Percentiles rank a stretch among this genome's conserved stretches.
These are phyloP conservation scores for Drosophila lini DNA, from an alignment of 1,140 invertebrate species.

Conservation along the genomic window DNA sequence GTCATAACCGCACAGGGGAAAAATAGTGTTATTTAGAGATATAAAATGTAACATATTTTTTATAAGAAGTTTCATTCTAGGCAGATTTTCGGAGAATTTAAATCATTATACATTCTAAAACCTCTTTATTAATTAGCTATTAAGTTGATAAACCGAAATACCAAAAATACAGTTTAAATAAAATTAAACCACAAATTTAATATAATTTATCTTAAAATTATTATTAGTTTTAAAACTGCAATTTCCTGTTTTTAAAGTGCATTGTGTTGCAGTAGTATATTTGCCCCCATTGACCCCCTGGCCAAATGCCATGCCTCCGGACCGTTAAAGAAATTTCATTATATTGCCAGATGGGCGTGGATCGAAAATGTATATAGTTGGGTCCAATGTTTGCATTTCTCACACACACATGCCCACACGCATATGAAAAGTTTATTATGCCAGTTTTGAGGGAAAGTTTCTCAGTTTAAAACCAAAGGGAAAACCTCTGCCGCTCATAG, in stretches of 20 bases:
- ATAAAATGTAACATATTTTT: not conserved
- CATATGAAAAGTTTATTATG: constrained; percentile 59
- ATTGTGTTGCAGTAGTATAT: not conserved
- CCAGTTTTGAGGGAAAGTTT: constrained; percentile 63
- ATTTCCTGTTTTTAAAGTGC: constrained; percentile 5
- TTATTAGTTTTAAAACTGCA: too few relatives aligned
- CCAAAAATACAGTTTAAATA: too few relatives aligned
- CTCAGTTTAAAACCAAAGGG: constrained; percentile 28
- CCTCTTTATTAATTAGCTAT: not conserved
- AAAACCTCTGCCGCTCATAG: constrained; percentile 47
- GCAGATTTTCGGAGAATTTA: not conserved
- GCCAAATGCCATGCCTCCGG: constrained; percentile 3
- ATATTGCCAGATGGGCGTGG: constrained; percentile 32
- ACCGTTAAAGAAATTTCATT: constrained; percentile 52
- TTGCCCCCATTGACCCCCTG: constrained; percentile 2
- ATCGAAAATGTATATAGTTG: constrained; percentile 31
- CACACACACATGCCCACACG: constrained; percentile 12
- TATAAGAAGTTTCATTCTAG: not conserved
- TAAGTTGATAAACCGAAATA: too few relatives aligned
- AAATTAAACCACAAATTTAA: too few relatives aligned
- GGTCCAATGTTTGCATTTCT: constrained; percentile 34
- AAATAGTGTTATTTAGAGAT: not conserved
- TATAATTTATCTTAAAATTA: too few relatives aligned
- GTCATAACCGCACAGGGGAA: not conserved
- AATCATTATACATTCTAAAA: not conserved